Conservation (phyloP, 2,113 vertebrate genomes). For the Sander lucioperca region DNA sequence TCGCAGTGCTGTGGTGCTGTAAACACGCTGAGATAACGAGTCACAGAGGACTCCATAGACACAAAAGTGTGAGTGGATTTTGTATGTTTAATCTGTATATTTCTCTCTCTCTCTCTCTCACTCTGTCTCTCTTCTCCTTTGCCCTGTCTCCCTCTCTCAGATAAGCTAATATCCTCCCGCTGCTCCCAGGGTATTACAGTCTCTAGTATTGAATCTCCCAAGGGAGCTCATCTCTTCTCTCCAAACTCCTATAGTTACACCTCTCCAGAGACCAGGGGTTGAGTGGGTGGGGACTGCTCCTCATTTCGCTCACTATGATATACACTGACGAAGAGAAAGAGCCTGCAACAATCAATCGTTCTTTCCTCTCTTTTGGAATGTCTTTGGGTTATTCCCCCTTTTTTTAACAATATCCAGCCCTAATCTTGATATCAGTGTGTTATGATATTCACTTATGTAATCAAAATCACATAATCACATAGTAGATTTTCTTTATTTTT, state of each 20-base stretch:
- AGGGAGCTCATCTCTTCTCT: conserved; percentile 62
- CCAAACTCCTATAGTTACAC: conserved; percentile 55
- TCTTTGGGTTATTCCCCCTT: neutral
- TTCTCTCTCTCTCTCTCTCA: conserved; percentile 12
- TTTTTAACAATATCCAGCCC: too few relatives aligned
- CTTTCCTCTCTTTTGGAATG: neutral
- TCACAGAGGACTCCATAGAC: conserved; percentile 40
- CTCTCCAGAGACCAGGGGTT: conserved; percentile 54
- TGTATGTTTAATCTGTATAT: conserved; percentile 22
- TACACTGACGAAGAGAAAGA: conserved; percentile 17
- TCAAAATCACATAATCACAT: too few relatives aligned
- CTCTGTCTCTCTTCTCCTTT: conserved; percentile 6
- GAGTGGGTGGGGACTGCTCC: conserved; percentile 16
- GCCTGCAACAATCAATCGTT: neutral
- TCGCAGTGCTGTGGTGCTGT: conserved; percentile 15
- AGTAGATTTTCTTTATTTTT: too few relatives aligned
- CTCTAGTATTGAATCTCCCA: conserved; percentile 56
- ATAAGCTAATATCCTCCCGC: conserved; percentile 76
- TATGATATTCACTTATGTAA: neutral
- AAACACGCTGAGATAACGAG: conserved; percentile 41
- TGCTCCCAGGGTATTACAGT: conserved; percentile 61
- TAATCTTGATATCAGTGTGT: neutral
- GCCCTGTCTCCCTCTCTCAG: conserved; percentile 39
- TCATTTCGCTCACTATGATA: conserved; percentile 28
- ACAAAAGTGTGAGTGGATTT: conserved; percentile 36